Evolutionary conservation across 1,140 invertebrate genomes (phyloP).

Genomic region (Penaeus japonicus): DNA sequence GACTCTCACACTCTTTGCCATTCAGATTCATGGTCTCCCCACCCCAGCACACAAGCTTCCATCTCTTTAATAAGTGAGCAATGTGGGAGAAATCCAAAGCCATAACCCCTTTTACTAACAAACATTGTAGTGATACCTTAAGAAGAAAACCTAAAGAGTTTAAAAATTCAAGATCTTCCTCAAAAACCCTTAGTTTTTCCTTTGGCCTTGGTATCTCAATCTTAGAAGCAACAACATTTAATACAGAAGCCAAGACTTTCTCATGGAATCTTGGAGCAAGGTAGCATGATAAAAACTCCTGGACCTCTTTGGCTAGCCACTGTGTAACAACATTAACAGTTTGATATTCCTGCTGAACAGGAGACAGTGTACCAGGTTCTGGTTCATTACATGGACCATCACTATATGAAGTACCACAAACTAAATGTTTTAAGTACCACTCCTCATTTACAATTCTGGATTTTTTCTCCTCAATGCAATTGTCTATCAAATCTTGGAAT

Average conservation of each 20-base stretch:
- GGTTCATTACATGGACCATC: not conserved
- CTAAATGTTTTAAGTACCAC: conserved; percentile 19
- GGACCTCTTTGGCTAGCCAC: conserved; percentile 1
- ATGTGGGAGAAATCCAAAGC: conserved; percentile 37
- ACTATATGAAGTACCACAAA: not conserved
- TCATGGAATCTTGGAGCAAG: conserved; percentile 33
- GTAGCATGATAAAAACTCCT: not conserved
- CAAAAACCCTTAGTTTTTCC: conserved; percentile 25
- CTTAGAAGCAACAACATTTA: conserved; percentile 23
- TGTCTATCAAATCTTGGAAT: not conserved
- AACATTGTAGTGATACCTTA: conserved; percentile 8
- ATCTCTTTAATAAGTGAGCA: conserved; percentile 36
- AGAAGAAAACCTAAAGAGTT: conserved; percentile 16
- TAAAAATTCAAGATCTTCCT: conserved; percentile 41
- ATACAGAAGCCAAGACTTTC: conserved; percentile 14
- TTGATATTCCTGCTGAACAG: not conserved
- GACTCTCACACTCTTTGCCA: conserved; percentile 16
- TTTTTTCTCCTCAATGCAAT: not conserved
- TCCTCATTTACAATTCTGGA: not conserved
- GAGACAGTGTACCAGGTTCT: not conserved
- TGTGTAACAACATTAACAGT: conserved; percentile 17
- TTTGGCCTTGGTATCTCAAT: conserved; percentile 31
- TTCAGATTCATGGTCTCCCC: conserved; percentile 2
- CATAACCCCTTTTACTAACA: conserved; percentile 28
- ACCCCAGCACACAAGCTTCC: conserved; percentile 25